These are phyloP conservation scores for Hemiscyllium ocellatum DNA, from an alignment of 2,113 vertebrate genomes.

Conservation along the genomic window DNA sequence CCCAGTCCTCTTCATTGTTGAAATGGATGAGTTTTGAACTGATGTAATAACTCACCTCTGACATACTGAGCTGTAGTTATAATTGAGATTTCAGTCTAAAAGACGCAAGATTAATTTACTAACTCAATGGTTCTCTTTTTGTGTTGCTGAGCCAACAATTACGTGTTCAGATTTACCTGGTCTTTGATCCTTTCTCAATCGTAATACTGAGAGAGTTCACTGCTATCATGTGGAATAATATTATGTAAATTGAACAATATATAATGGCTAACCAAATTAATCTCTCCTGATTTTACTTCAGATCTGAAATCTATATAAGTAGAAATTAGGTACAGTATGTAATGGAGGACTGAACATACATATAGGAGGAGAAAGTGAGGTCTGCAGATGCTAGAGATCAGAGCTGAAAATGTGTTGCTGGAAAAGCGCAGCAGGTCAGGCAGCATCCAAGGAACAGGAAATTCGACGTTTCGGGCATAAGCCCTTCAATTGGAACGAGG, in stretches of 20 bases:
- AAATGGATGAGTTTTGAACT: neutral
- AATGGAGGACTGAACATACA: neutral
- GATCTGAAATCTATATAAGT: neutral
- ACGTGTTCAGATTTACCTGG: neutral
- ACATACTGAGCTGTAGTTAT: neutral
- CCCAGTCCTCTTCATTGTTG: neutral
- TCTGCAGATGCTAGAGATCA: too few species aligned
- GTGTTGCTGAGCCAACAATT: neutral
- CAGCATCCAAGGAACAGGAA: too few species aligned
- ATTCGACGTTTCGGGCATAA: too few species aligned
- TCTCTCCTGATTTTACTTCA: neutral
- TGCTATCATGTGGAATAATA: neutral
- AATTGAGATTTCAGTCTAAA: neutral
- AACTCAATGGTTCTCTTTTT: neutral
- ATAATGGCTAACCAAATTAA: neutral
- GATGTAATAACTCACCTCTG: neutral
- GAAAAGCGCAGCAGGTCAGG: too few species aligned
- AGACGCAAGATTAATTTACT: neutral
- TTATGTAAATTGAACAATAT: neutral
- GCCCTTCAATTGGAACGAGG: too few species aligned
- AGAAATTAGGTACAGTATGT: neutral
- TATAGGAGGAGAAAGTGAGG: too few species aligned
- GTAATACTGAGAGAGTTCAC: neutral
- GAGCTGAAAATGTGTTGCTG: too few species aligned
- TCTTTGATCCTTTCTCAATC: neutral